Conservation (phyloP, 2,797 vertebrate genomes). For the Brachyrhaphis roseni region DNA sequence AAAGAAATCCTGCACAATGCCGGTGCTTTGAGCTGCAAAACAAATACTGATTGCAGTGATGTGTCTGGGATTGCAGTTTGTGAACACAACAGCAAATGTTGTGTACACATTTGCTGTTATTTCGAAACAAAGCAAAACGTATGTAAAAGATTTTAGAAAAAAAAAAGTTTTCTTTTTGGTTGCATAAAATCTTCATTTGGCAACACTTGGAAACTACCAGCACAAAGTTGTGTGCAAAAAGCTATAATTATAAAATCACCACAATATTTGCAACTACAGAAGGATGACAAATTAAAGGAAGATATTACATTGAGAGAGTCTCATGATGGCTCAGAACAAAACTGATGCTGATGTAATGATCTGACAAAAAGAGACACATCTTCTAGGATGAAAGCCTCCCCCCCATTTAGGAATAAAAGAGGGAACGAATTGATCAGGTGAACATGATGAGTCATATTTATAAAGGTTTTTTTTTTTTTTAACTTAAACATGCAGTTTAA, state of each 20-base stretch:
- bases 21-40: neutral
- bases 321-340: no score
- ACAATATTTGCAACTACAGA: conserved; percentile 25
- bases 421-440: neutral
- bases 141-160: neutral
- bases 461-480: neutral
- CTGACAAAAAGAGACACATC: neutral
- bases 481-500: neutral
- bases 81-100: neutral
- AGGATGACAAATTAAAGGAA: neutral
- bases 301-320: neutral
- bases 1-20: neutral
- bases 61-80: neutral
- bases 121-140: conserved; percentile 6
- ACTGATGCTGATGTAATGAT: neutral
- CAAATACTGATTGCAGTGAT: conserved; percentile 9
- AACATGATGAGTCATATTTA: neutral
- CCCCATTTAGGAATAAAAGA: neutral
- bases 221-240: conserved; percentile 66
- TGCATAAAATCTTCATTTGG: neutral
- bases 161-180: conserved; percentile 5
- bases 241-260: conserved; percentile 44
- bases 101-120: neutral
- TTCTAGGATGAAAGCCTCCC: neutral
- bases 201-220: conserved; percentile 22